Base-by-base conservation (phyloP, 2,797 vertebrate genomes). In the Urosaurus nigricauda region DNA sequence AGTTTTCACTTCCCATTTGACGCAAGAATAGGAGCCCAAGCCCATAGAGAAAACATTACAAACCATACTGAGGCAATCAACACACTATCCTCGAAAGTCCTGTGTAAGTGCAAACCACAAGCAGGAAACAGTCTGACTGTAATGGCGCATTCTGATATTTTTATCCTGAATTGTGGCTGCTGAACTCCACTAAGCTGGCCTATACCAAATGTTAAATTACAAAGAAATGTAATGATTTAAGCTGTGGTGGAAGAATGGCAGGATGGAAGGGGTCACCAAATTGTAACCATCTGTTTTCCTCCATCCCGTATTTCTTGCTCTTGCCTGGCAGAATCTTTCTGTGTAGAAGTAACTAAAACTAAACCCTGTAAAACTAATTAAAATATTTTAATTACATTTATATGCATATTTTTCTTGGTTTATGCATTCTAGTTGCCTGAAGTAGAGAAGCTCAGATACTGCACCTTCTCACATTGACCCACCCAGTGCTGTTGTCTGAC, bases 81-180 rank as follows among this genome's bases (percentile, higher is more conserved):
- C n/a, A 79, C 65, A 3, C 14, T 43, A 70, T 19, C 35, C 65
- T 71, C 81, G 35, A 73, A 87, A 80, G 65, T 40, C 17, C 65
- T 56, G 26, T 43, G 63, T 71, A n/a, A 79, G 85, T 37, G 29
- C 63, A 80, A 79, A 80, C 85, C 85, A 87, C 86, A 81, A 40
- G 70, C 51, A 87, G 86, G 86, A 87, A 87, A 19, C 77, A 71
- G 77, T 70, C 85, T 87, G 78, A 43, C 47, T 71, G 56, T n/a
- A 51, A 79, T 68, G 74, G 60, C n/a, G 19, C 60, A 65, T 47
- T 32, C 68, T 47, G 68, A 81, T 87, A 87, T 87, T 82, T 87
- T 87, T 87, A 87, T 63, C 86, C 37, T 58, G 40, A 87, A 82
- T 26, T 87, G 79, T 82, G 86, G 86, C 79, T 60, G 70, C 79